Evolutionary conservation across 2,888 invertebrate species (phyloP).

Genomic region (Drosophila mulleri): DNA sequence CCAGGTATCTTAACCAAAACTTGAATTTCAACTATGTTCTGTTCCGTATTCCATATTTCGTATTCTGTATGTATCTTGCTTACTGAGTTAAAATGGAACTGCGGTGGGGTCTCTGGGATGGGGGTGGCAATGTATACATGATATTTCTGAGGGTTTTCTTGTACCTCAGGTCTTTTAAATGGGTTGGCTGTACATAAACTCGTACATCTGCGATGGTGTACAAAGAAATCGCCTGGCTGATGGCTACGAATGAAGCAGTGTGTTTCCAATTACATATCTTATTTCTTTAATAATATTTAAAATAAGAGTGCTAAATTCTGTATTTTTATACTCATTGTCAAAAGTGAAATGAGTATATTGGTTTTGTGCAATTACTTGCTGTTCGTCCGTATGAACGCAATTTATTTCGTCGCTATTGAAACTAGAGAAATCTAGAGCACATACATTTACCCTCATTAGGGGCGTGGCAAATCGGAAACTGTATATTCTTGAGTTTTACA

Average conservation of each 20-base stretch:
- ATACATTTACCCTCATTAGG: no score
- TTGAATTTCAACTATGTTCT: slow-evolving; percentile 7
- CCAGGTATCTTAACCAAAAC: slow-evolving; percentile 3
- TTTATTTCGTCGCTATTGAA: no score
- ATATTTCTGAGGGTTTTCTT: slow-evolving; percentile 25
- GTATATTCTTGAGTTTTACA: no score
- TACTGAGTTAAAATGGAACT: slow-evolving; percentile 12
- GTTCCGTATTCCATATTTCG: slow-evolving; percentile 5
- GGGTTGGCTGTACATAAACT: neutral
- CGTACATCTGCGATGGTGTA: neutral
- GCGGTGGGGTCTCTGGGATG: neutral
- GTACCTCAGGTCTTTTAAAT: slow-evolving; percentile 17
- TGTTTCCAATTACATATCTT: neutral
- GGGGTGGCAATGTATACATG: slow-evolving; percentile 22
- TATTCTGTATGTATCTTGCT: slow-evolving; percentile 10
- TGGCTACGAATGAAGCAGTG: neutral
- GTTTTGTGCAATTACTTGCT: no score
- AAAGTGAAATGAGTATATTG: no score
- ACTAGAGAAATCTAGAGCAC: no score
- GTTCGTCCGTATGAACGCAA: no score
- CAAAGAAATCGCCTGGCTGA: neutral
- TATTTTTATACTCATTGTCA: no score
- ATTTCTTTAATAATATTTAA: neutral
- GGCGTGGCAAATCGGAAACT: no score
- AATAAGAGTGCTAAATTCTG: neutral